Evolutionary conservation across 1,140 invertebrate genomes (phyloP).

Genomic region (Anagrus nilaparvatae): DNA sequence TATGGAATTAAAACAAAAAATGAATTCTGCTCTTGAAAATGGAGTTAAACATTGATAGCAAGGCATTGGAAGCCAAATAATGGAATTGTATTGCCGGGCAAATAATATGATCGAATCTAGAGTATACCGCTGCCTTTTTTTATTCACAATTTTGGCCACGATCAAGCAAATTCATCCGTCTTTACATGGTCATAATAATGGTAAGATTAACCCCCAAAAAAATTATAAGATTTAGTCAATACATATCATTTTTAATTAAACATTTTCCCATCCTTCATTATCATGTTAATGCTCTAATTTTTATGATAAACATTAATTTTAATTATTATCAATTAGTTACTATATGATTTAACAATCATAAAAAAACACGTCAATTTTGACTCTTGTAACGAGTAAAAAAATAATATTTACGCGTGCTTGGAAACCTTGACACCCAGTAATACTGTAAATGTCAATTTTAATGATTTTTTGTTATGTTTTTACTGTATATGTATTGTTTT

Average conservation of each 20-base stretch:
- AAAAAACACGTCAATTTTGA: not conserved
- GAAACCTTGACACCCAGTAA: too few relatives aligned
- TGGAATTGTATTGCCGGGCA: too few relatives aligned
- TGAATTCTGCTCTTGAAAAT: too few relatives aligned
- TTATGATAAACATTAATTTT: not conserved
- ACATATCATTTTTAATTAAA: not conserved
- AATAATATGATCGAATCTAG: constrained; percentile 38
- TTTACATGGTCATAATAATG: constrained; percentile 40
- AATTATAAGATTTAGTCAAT: not conserved
- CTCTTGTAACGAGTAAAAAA: too few relatives aligned
- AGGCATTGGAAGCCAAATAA: too few relatives aligned
- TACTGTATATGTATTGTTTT: too few relatives aligned
- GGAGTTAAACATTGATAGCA: too few relatives aligned
- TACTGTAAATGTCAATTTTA: too few relatives aligned
- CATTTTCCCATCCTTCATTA: not conserved
- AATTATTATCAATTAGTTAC: not conserved
- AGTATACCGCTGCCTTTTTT: constrained; percentile 34
- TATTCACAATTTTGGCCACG: constrained; percentile 34
- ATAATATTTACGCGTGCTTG: too few relatives aligned
- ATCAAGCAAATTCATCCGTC: constrained; percentile 35
- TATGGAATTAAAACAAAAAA: too few relatives aligned
- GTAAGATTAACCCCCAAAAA: constrained; percentile 21
- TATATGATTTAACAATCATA: not conserved
- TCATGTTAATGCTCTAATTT: not conserved
- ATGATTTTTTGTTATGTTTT: too few relatives aligned